phyloP scores from a whole-genome alignment of 2,888 invertebrate genomes.

The Bombylius major region DNA sequence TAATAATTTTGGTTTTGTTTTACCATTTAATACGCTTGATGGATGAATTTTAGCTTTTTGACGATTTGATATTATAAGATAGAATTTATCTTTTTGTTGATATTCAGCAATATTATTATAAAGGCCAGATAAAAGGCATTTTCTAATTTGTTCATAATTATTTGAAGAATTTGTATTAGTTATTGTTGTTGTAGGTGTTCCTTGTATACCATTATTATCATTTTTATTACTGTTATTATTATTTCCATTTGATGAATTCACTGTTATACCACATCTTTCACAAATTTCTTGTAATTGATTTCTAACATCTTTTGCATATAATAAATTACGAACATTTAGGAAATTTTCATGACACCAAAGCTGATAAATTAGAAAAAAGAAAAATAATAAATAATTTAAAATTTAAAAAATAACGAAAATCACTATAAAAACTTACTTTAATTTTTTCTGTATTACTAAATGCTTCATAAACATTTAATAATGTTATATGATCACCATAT shows the following conservation, averaged over 20 bases:
- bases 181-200: background rate
- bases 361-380: conserved; percentile 14
- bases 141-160: conserved; percentile 52
- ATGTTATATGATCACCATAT: conserved; percentile 84
- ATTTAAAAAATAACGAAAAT: background rate
- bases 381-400: conserved; percentile 5
- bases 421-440: conserved; percentile 37
- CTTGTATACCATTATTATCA: too few relatives aligned
- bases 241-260: too few relatives aligned
- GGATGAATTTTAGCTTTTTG: conserved; percentile 74
- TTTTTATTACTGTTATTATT: too few relatives aligned
- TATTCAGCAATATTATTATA: conserved; percentile 80
- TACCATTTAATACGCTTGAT: conserved; percentile 52
- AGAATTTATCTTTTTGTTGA: conserved; percentile 54
- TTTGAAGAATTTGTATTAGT: conserved; percentile 47
- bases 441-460: conserved; percentile 58
- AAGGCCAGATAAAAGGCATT: conserved; percentile 68
- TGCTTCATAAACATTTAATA: conserved; percentile 76
- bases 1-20: conserved; percentile 55
- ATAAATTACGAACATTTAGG: conserved; percentile 68
- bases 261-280: conserved; percentile 34
- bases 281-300: conserved; percentile 66
- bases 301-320: conserved; percentile 67
- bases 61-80: conserved; percentile 48
- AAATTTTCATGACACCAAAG: conserved; percentile 84